phyloP scores from a whole-genome alignment of 2,113 vertebrate genomes.

The Microtus oregoni region DNA sequence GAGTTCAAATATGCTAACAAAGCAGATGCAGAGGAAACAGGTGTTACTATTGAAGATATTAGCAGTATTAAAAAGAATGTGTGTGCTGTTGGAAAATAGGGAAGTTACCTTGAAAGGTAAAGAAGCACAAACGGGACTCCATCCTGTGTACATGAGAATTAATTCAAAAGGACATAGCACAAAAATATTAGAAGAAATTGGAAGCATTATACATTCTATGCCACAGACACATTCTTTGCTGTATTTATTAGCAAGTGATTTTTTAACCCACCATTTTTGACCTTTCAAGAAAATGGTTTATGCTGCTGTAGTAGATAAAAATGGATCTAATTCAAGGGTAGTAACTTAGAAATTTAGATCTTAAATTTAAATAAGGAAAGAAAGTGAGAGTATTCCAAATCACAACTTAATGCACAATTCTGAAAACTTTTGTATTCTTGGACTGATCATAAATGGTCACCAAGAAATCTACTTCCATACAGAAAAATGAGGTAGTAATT shows the following conservation, averaged over 20 bases:
- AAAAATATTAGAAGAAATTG: background rate
- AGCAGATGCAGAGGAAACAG: background rate
- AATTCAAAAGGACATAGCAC: background rate
- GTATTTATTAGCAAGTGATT: background rate
- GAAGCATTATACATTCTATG: background rate
- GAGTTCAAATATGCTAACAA: background rate
- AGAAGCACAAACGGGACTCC: fast-evolving
- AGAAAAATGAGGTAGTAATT: background rate
- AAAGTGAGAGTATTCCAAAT: background rate
- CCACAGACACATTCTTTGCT: background rate
- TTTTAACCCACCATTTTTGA: background rate
- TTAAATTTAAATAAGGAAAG: background rate
- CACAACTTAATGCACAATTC: background rate
- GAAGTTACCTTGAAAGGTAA: background rate
- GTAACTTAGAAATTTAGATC: background rate
- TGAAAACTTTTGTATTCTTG: background rate
- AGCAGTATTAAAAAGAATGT: background rate
- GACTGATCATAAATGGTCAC: too few relatives aligned
- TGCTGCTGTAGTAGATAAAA: background rate
- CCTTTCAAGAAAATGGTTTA: background rate
- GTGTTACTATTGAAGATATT: background rate
- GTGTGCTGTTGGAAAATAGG: background rate
- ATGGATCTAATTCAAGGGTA: background rate
- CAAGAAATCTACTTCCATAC: too few relatives aligned
- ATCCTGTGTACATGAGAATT: background rate